Percentiles rank a stretch among this genome's conserved stretches.
Evolutionary conservation across 92 coral and sea anemone species (phyloP).

Genomic region (Galaxea fascicularis): DNA sequence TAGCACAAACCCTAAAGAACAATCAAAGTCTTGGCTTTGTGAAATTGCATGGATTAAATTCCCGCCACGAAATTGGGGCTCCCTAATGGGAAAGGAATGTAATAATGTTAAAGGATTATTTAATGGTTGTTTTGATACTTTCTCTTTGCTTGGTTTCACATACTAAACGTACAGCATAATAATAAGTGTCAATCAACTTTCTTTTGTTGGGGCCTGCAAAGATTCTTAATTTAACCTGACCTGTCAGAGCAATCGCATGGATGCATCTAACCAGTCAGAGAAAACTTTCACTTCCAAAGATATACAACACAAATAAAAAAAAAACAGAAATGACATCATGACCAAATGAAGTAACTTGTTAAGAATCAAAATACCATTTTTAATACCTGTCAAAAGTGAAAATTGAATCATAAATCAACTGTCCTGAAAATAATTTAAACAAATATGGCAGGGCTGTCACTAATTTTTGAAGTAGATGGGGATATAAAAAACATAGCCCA

Average conservation of each 20-base stretch:
- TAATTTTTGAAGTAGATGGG: too few relatives aligned
- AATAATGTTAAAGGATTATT: background rate
- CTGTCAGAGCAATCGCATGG: background rate
- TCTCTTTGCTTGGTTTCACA: background rate
- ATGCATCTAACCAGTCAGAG: background rate
- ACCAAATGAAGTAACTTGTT: too few relatives aligned
- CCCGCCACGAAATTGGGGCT: slow-evolving; percentile 3
- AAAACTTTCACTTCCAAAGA: background rate
- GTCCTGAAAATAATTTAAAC: background rate
- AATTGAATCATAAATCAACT: too few relatives aligned
- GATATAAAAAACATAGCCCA: too few relatives aligned
- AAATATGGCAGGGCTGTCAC: background rate
- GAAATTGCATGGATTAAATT: background rate
- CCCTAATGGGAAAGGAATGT: background rate
- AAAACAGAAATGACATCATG: too few relatives aligned
- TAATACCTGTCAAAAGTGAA: slow-evolving; percentile 3
- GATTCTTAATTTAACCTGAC: background rate
- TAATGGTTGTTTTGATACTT: background rate
- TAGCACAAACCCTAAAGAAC: background rate
- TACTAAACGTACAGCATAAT: background rate
- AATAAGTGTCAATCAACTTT: background rate
- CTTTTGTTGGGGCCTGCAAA: background rate
- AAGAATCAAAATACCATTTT: background rate
- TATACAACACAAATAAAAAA: background rate
- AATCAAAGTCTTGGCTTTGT: background rate